phyloP scores from a whole-genome alignment of 2,888 invertebrate species.

The Clivina fossor region DNA sequence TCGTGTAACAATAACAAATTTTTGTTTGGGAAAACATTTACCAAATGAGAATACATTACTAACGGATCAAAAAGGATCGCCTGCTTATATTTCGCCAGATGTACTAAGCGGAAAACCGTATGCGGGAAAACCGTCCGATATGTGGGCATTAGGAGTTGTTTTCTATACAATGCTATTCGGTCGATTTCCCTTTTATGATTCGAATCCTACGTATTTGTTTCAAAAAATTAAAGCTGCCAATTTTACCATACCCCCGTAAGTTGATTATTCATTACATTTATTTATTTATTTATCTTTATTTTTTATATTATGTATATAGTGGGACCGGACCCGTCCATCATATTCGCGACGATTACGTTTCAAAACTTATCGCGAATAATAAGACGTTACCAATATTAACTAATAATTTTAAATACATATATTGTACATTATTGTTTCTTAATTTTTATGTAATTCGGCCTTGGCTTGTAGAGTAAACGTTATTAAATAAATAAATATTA shows the following conservation, averaged over 20 bases:
- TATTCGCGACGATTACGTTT: too few species aligned
- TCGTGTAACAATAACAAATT: constrained; percentile 70
- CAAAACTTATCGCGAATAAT: too few species aligned
- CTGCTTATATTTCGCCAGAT: constrained; percentile 80
- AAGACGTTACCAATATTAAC: too few species aligned
- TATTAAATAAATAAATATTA: too few species aligned
- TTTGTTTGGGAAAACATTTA: constrained; percentile 74
- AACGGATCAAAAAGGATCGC: constrained; percentile 76
- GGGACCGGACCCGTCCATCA: too few species aligned
- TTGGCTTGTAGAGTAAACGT: too few species aligned
- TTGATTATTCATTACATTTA: constrained; percentile 39
- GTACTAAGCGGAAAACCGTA: constrained; percentile 76
- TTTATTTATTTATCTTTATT: background rate
- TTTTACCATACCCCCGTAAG: constrained; percentile 73
- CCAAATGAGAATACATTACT: constrained; percentile 71
- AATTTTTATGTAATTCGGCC: too few species aligned
- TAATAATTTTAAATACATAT: too few species aligned
- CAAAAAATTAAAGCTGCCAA: constrained; percentile 74
- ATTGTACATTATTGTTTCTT: too few species aligned
- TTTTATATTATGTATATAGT: background rate
- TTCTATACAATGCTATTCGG: constrained; percentile 79
- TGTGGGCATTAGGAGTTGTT: constrained; percentile 82
- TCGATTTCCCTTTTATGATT: constrained; percentile 80
- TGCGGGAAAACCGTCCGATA: constrained; percentile 76
- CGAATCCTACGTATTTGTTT: constrained; percentile 71